Base-by-base conservation (phyloP, 2,888 invertebrate species). In the Habrosyne pyritoides region DNA sequence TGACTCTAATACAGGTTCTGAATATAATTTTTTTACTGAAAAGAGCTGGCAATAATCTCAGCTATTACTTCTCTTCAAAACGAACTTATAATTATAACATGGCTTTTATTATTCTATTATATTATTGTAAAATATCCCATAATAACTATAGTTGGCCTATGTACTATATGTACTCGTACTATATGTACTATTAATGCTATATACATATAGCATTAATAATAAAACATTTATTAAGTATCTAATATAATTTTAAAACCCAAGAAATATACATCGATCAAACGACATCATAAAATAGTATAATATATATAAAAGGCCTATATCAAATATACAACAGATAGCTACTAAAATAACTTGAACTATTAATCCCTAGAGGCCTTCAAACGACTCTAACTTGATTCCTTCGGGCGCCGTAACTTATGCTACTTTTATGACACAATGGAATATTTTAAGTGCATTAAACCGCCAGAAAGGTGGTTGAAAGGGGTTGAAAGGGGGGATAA, bases 361-460 rank as follows among this genome's bases (percentile, higher is more conserved):
- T 54, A 63, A 54, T 61, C 67, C 58, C 62, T 24, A 0, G 48
- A 53, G 65, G 24, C 59, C 53, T 54, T 56, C 67, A 66, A 61
- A 68, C 64, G 61, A 61, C 63, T 59, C 52, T 59, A 67, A 63
- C 62, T 67, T 54, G 61, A 69, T 70, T 79, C 87, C 81, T 63
- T 33, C 49, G 80, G 66, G 84, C 63, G 67, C 67, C 83, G 79
- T 89, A 86, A 83, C 76, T 89, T 80, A 84, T 71, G 69, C 75
- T 73, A 74, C 77, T 86, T 89, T 87, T 89, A 89, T 86, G 85
- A 84, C 81, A 83, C 81, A 81, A 80, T 85, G 79, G 86, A 88
- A 89, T 89, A 88, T 87, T 87, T 87, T 86, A 85, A 88, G 82
- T 83, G 83, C 84, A 84, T 83, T 82, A 82, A 80, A 78, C 74